Evolutionary conservation across 2,113 vertebrate genomes (phyloP), one percentile per base, ranked within the genome.

Genomic region (Hippopotamus amphibius): DNA sequence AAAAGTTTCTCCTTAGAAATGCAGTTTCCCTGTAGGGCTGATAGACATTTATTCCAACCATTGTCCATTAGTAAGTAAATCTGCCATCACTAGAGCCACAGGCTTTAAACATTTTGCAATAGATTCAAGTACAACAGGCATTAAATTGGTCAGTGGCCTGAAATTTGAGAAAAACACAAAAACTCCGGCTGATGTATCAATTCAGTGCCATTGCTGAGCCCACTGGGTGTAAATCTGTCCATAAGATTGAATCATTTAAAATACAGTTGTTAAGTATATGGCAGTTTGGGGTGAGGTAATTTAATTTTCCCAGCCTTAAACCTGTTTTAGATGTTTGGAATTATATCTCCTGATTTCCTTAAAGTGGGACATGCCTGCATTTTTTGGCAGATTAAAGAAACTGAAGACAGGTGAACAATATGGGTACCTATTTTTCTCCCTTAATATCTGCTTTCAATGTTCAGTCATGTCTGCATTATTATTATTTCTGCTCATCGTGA

Each of bases 371-470:
- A 30, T 77, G 12, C 26, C 71, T 94, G 5, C 24, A 74, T 68
- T 90, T 96, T 96, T 83, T 79, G 21, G n/a, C 79, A 26, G 30
- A 72, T 89, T 88, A 76, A 88, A 66, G 94, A 93, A 85, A 76
- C 66, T 10, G 4, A 87, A 92, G 80, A 2, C 69, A 88, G 57
- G 16, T 84, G 33, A 94, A 93, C 37, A 12, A 82, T 77, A 17
- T 69, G 37, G 46, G 9, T 57, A 7, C 43, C 12, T 65, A 24
- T 16, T 81, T 79, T 90, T n/a, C 50, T 16, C 46, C 24, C 37
- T 68, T 92, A 80, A 12, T 80, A 84, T 57, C 88, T 80, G 17
- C 28, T 37, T 90, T 79, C 30, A 61, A 1, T 43, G 43, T 79
- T 97, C 16, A 68, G 21, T 85, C 79, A 61, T 87, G 33, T 59